Evolutionary conservation across 2,797 vertebrate genomes (phyloP).

Genomic region (Melopsittacus undulatus): DNA sequence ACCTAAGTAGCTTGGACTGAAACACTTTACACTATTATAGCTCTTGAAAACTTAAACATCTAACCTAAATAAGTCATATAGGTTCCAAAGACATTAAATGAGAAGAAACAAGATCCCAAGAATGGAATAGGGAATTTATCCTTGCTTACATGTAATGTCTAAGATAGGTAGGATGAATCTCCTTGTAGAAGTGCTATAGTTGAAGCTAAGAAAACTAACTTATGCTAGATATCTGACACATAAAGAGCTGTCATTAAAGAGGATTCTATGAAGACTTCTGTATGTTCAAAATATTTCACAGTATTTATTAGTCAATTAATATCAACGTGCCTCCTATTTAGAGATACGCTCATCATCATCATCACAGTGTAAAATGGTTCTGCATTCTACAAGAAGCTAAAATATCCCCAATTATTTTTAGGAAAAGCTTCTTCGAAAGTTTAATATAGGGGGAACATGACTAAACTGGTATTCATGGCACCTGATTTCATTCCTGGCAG

Average conservation of each 20-base stretch:
- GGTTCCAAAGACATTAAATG: not conserved
- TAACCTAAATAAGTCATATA: not conserved
- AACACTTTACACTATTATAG: not conserved
- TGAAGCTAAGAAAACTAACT: not conserved
- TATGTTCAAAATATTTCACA: not conserved
- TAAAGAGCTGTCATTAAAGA: not conserved
- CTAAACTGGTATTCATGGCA: conserved; percentile 1
- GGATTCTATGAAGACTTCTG: not conserved
- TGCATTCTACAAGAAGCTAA: not conserved
- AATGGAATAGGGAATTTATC: not conserved
- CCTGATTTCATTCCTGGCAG: conserved; percentile 35
- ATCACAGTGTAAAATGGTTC: not conserved
- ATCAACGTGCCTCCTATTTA: not conserved
- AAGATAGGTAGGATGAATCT: not conserved
- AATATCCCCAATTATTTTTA: not conserved
- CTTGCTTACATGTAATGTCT: not conserved
- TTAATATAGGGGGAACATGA: not conserved
- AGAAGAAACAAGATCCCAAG: not conserved
- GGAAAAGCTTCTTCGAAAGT: not conserved
- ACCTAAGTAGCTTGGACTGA: not conserved
- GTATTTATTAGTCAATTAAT: not conserved
- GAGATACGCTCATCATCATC: not conserved
- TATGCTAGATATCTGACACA: not conserved
- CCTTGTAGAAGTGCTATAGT: not conserved
- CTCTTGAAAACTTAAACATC: not conserved